Evolutionary conservation across 2,797 vertebrate species (phyloP).

Genomic region (Gymnoscopelus braueri): DNA sequence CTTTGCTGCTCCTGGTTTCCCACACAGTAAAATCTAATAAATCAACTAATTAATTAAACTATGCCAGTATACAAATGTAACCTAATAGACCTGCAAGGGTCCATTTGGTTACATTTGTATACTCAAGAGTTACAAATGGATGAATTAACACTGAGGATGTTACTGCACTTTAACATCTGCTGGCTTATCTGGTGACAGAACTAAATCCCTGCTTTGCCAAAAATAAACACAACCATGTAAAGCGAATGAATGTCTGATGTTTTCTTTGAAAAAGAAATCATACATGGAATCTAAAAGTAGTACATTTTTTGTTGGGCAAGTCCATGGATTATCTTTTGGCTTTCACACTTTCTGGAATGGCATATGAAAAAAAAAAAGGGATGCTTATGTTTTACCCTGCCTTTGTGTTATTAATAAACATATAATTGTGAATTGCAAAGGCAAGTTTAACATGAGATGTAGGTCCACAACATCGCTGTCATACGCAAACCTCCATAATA

Average conservation of each 20-base stretch:
- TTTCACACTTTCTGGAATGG: slow-evolving; percentile 70
- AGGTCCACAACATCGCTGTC: no score
- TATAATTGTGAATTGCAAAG: no score
- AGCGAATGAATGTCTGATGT: slow-evolving; percentile 74
- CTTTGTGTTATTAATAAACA: slow-evolving; percentile 28
- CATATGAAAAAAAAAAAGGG: slow-evolving; percentile 70
- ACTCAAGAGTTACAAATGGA: no score
- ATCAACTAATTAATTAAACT: no score
- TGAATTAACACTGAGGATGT: no score
- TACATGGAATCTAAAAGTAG: slow-evolving; percentile 45
- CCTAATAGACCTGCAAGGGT: no score
- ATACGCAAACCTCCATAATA: no score
- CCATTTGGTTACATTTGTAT: no score
- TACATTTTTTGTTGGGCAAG: slow-evolving; percentile 55
- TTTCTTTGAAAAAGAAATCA: slow-evolving; percentile 44
- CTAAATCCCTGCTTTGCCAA: slow-evolving; percentile 89
- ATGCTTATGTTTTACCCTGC: slow-evolving; percentile 64
- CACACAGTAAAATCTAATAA: slow-evolving; percentile 8
- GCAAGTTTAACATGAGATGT: no score
- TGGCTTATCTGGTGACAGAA: slow-evolving; percentile 77
- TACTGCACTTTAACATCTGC: slow-evolving; percentile 61
- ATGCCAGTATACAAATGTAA: no score
- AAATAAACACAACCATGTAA: slow-evolving; percentile 85
- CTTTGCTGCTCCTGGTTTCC: slow-evolving; percentile 77
- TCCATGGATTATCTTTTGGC: slow-evolving; percentile 49